Base-by-base conservation (phyloP, 2,888 invertebrate species). In the Cataglyphis livida region DNA sequence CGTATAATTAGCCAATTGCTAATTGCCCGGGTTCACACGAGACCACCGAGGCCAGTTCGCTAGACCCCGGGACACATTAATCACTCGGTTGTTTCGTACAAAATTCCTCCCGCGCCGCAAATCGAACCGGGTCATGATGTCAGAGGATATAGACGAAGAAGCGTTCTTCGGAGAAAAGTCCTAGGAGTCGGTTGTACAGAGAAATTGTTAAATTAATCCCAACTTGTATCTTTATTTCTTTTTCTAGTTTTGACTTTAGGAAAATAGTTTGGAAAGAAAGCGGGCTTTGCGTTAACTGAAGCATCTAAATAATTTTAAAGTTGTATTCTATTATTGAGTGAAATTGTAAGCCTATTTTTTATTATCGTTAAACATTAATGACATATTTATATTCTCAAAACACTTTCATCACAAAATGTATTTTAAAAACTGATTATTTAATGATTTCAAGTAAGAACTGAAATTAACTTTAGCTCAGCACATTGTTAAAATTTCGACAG, bases 11-110 rank as follows among this genome's bases (percentile, higher is more conserved):
- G 87, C 78, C 87, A 89, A 90, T 92, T 90, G 85, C 89, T 92
- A 91, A 92, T 93, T 91, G 88, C 87, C 70, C 82, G 87, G 76
- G 88, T 92, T 92, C 91, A 90, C 92, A 90, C 86, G 87, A 86
- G 84, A 76, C 82, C 44, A 76, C 82, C 51, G 54, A 28, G 38
- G 65, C 88, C 70, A 61, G 54, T 81, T 82, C 61, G 68, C 82
- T 79, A 73, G 64, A 78, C 25, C 28, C 44, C 41, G 44, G 81
- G 83, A 51, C 57, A 38, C 78, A 83, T 90, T 85, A 89, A 84
- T 85, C 68, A 73, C 57, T 82, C 28, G 35, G 32, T 74, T 32
- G 32, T 38, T 38, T 66, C 71, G 10, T 59, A 57, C 32, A 32
- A 78, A 32, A 59, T 41, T 59, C 71, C 10, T 71, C 41, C 38